Evolutionary conservation across 2,888 invertebrate species (phyloP), one percentile per base, ranked within the genome.

Genomic region (Timema podura): DNA sequence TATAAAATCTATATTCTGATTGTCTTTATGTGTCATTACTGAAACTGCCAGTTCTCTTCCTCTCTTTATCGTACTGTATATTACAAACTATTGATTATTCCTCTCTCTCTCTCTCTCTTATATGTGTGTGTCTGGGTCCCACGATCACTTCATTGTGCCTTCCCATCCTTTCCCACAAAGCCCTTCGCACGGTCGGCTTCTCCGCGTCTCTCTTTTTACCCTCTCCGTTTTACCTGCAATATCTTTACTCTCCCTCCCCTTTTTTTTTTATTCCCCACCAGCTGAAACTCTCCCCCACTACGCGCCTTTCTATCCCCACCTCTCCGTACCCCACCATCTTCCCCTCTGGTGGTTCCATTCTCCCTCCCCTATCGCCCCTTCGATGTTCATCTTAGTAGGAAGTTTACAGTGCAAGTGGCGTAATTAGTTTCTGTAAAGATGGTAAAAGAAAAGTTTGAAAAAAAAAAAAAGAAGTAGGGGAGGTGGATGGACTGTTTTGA

Each of bases 341-440:
- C 61, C 61, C 61, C 61, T 30, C 61, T 45, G 61, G 13, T 30
- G 30, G 45, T 13, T 11, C 61, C 0, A 3, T 13, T 45, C 61
- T 13, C 61, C 61, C 45, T 8, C 61, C 5, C 16, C 9, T 30
- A 10, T 2, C 6, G 5, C 57, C 61, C 61, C 16, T 30, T 30
- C 30, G 30, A 44, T 30, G 61, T 30, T 61, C 30, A 61, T 61
- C 61, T 61, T 61, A 44, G 61, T 45, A 61, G 61, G 61, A 61
- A 61, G 61, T 61, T 61, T 61, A 61, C 61, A 61, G 61, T 61
- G 61, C 61, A 61, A 61, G 61, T 61, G 61, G 61, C 30, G 61
- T 61, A 61, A 61, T 61, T 61, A 61, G 61, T 61, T 61, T 61
- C 61, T 61, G 61, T 61, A 30, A 30, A 30, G 30, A 30, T 30